Evolutionary conservation across 1,140 invertebrate species (phyloP), one percentile per base, ranked within the genome.

Genomic region (Charaxes varanes): DNA sequence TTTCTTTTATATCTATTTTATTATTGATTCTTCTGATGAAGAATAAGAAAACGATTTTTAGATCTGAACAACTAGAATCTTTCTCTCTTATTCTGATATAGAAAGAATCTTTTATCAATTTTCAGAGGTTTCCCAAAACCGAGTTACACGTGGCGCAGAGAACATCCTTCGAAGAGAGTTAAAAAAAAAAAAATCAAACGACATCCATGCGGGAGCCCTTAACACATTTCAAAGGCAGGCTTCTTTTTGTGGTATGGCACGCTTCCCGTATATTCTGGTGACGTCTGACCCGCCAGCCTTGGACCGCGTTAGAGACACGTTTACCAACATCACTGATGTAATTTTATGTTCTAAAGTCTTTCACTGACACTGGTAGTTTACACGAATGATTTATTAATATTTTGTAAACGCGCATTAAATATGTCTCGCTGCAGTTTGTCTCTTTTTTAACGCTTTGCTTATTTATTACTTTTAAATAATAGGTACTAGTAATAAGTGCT

Each of bases 111-210:
- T 7, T 23, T 28, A 4, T 28, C n/a, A 6, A 10, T 2, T 52
- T 42, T 2, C 63, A 81, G 77, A 27, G 77, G 77, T 1, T 81
- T 81, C 48, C 77, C 77, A 3, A 67, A 88, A 46, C 87, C 91
- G 2, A 87, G 77, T 3, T 93, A 90, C 62, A 64, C 87, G 5
- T 94, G 92, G 92, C 83, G 84, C 6, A 85, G 87, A 1, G 87
- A 87, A 32, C 85, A 86, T 3, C 71, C 79, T 2, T 79, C 67
- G 5, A 81, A 77, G 27, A 34, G 32, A 19, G n/a, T n/a, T n/a
- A n/a, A n/a, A n/a, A n/a, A n/a, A n/a, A n/a, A n/a, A n/a, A n/a
- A n/a, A n/a, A n/a, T n/a, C n/a, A 50, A 43, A 43, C 30, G 23
- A 18, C 23, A 6, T 13, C 33, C 26, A 28, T 17, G 36, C 15